Percentiles rank a stretch among this genome's conserved stretches.
These are phyloP conservation scores for Collichthys lucidus DNA, from an alignment of 2,113 vertebrate species.

Conservation along the genomic window DNA sequence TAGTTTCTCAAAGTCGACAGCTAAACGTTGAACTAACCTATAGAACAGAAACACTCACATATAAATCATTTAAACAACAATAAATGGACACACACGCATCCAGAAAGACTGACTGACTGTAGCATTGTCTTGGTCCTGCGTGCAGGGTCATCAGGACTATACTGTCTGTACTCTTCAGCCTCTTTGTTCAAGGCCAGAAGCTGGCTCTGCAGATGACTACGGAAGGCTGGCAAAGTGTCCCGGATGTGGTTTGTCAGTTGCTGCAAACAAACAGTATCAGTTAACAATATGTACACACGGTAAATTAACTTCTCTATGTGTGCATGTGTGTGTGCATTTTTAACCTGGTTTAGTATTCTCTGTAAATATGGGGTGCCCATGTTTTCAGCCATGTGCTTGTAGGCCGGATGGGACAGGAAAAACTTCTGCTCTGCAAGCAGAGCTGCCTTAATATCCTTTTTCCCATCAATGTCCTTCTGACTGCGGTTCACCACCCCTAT, in stretches of 20 bases:
- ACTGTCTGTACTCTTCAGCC: slow-evolving; percentile 88
- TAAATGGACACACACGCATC: background rate
- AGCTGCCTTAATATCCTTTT: slow-evolving; percentile 87
- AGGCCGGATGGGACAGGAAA: slow-evolving; percentile 83
- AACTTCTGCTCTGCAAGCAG: slow-evolving; percentile 87
- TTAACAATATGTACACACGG: background rate
- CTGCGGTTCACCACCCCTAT: slow-evolving; percentile 90
- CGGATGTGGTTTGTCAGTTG: slow-evolving; percentile 96
- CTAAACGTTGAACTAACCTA: slow-evolving; percentile 92
- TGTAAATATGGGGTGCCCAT: slow-evolving; percentile 90
- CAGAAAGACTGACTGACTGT: slow-evolving; percentile 85
- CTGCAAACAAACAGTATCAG: slow-evolving; percentile 74
- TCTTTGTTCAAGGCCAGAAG: slow-evolving; percentile 90
- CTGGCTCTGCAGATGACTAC: slow-evolving; percentile 88
- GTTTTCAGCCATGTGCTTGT: slow-evolving; percentile 86
- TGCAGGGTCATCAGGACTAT: slow-evolving; percentile 88
- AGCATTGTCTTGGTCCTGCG: slow-evolving; percentile 91
- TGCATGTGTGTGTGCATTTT: background rate
- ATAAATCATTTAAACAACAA: background rate
- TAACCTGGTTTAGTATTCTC: slow-evolving; percentile 86
- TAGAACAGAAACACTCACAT: background rate
- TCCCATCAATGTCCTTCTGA: slow-evolving; percentile 91
- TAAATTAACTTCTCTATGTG: background rate
- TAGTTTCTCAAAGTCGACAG: slow-evolving; percentile 92
- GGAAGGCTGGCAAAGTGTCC: slow-evolving; percentile 89